Percentiles rank a stretch among this genome's conserved stretches.
Evolutionary conservation across 2,888 invertebrate species (phyloP).

Genomic region (Drosophila mercatorum): DNA sequence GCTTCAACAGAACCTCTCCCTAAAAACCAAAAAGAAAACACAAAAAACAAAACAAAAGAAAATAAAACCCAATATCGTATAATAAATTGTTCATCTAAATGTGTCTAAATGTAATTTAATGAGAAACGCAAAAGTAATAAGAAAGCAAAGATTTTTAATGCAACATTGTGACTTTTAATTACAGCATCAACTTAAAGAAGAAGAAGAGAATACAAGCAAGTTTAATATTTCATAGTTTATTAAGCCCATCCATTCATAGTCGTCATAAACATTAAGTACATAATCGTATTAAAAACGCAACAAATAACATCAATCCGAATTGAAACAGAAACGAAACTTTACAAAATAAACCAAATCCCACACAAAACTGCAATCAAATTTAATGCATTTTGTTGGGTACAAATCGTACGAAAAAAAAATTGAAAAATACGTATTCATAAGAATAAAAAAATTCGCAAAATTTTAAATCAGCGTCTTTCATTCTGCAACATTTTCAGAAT

Average conservation of each 20-base stretch:
- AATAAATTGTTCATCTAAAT: conserved; percentile 74
- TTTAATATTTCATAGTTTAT: conserved; percentile 80
- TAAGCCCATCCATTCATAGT: conserved; percentile 78
- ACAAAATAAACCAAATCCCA: conserved; percentile 30
- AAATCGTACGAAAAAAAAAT: conserved; percentile 52
- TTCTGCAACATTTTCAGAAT: conserved; percentile 14
- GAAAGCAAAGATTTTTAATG: conserved; percentile 74
- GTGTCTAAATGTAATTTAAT: conserved; percentile 77
- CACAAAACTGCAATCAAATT: conserved; percentile 58
- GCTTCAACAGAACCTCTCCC: conserved; percentile 55
- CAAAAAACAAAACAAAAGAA: conserved; percentile 1
- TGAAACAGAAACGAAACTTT: conserved; percentile 48
- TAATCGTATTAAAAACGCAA: conserved; percentile 47
- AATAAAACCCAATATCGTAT: conserved; percentile 52
- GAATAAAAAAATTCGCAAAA: conserved; percentile 63
- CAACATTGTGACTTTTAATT: conserved; percentile 75
- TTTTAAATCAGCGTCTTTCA: conserved; percentile 56
- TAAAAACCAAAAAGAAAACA: conserved; percentile 22
- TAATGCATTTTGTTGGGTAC: conserved; percentile 53
- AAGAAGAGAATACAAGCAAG: conserved; percentile 47
- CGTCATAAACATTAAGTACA: conserved; percentile 78
- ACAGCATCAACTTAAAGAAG: conserved; percentile 56
- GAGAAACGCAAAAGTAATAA: conserved; percentile 38
- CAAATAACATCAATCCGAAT: conserved; percentile 54
- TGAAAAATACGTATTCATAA: conserved; percentile 61